Conservation (phyloP, 2,888 invertebrate species). For the Meteorus colon region DNA sequence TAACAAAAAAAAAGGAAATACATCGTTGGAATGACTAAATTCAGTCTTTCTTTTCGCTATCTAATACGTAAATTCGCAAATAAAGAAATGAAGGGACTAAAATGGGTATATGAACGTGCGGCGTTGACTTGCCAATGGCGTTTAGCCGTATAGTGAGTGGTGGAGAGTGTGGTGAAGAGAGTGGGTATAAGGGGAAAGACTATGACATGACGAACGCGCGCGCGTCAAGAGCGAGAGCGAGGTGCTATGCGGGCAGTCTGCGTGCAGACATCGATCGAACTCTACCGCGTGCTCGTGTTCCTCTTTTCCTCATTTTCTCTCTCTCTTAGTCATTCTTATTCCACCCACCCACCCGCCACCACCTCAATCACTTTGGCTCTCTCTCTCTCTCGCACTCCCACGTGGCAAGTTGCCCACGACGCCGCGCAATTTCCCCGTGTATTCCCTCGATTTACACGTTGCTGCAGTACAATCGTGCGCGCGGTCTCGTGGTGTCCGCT, state of each 20-base stretch:
- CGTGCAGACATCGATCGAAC: conserved; percentile 68
- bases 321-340: conserved; percentile 10
- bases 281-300: conserved; percentile 55
- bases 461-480: conserved; percentile 46
- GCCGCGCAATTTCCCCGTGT: conserved; percentile 42
- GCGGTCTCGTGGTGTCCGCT: conserved; percentile 41
- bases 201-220: conserved; percentile 37
- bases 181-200: conserved; percentile 46
- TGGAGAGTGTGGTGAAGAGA: conserved; percentile 33
- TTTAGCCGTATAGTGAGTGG: conserved; percentile 26
- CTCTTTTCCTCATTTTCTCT: conserved; percentile 19
- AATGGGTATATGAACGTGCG: conserved; percentile 53
- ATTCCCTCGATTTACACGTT: conserved; percentile 48
- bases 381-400: conserved; percentile 13
- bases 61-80: too few species aligned
- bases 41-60: too few species aligned
- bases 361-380: neutral
- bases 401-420: neutral
- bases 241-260: conserved; percentile 61
- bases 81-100: conserved; percentile 35
- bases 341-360: neutral
- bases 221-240: conserved; percentile 47
- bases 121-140: conserved; percentile 53
- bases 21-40: too few species aligned
- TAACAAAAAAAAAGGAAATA: too few species aligned